These are phyloP conservation scores for Neoniphon sammara DNA, from an alignment of 2,797 vertebrate species.

Conservation along the genomic window DNA sequence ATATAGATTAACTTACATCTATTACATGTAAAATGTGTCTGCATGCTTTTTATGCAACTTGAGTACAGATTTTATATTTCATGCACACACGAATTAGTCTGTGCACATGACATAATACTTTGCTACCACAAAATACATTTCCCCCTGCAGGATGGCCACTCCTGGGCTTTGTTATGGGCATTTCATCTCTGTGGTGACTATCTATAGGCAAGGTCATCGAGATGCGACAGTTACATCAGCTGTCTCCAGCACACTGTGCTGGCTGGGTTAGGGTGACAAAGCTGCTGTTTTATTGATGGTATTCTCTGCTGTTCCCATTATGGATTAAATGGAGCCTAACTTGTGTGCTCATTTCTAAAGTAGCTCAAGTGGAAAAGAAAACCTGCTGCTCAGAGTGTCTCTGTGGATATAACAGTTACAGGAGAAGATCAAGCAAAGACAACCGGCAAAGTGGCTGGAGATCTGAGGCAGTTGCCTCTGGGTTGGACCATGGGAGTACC, in stretches of 20 bases:
- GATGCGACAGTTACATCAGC: not conserved
- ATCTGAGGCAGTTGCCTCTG: not conserved
- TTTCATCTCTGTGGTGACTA: not conserved
- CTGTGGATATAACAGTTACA: slow-evolving; percentile 17
- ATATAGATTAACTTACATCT: no score
- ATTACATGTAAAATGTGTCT: no score
- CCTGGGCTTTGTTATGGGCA: no score
- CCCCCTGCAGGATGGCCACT: no score
- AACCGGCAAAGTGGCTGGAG: slow-evolving; percentile 13
- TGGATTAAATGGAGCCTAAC: slow-evolving; percentile 40
- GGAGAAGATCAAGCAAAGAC: slow-evolving; percentile 30
- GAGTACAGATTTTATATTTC: no score
- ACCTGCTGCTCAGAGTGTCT: slow-evolving; percentile 34
- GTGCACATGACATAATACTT: no score
- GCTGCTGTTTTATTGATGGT: slow-evolving; percentile 26
- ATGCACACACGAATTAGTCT: no score
- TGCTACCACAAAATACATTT: no score
- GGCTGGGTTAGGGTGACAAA: no score
- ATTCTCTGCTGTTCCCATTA: slow-evolving; percentile 27
- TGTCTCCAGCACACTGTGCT: not conserved
- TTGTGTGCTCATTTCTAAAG: slow-evolving; percentile 30
- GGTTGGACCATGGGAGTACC: slow-evolving; percentile 29
- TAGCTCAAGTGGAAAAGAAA: slow-evolving; percentile 45
- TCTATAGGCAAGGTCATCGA: not conserved
- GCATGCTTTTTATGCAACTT: no score